Base-by-base conservation (phyloP, 2,797 vertebrate genomes). In the Valencia hispanica region DNA sequence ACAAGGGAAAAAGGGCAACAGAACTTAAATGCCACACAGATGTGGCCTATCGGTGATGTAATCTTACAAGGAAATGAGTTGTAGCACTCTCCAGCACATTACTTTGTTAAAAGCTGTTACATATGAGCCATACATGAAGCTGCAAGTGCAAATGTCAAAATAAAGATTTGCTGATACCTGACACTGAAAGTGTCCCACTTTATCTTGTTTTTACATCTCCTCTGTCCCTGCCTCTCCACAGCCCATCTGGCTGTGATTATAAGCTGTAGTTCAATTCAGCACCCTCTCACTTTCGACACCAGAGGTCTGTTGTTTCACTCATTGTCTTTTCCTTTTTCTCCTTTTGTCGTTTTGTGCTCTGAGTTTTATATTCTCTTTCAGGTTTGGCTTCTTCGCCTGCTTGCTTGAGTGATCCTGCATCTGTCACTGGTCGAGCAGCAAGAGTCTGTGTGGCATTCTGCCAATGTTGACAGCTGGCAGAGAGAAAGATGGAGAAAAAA, bases 241-340 rank as follows among this genome's bases (percentile, higher is more conserved):
- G 70, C 87, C 95, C 95, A 95, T 96, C 94, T 95, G 95, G 89
- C 90, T 91, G 87, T 87, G 91, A 94, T 94, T 94, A 94, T 93
- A 94, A 89, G 93, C 91, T 79, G 41, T 75, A 82, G 91, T 86
- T 91, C 95, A 93, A 92, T 93, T 91, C 91, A 90, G 84, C 79
- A 77, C 82, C 78, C 79, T 92, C 89, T 87, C 92, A 88, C 85
- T 85, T 91, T 86, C 88, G 88, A 94, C 92, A 93, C 83, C 88
- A 61, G 74, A 79, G 86, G 89, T 88, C 87, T 91, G 89, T 86
- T 88, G 82, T 85, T 79, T 91, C 84, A 65, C 83, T 83, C 86
- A 65, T 86, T 79, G 47, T 88, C 25, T 77, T 76, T 74, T 48
- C 39, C 20, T 34, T 41, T 10, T 5, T 50, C 30, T 53, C 63